phyloP scores from a whole-genome alignment of 2,113 vertebrate genomes.

The Ploceus nigricollis region DNA sequence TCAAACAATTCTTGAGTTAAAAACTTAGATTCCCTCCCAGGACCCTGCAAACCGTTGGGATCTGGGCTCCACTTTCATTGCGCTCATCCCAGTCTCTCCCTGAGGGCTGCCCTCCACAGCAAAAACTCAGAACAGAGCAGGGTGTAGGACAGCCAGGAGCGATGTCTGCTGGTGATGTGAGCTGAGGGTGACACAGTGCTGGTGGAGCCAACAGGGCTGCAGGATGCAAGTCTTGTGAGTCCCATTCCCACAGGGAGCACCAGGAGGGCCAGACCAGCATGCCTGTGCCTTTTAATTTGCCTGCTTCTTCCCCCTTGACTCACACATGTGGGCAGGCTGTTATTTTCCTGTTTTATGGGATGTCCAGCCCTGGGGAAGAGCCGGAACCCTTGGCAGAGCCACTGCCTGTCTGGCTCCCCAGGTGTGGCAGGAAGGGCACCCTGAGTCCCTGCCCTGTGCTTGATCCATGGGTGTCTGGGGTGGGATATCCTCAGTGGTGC shows the following conservation, averaged over 20 bases:
- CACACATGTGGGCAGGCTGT: not conserved
- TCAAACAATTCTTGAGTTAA: not conserved
- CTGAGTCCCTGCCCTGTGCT: not conserved
- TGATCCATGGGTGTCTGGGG: rapidly evolving
- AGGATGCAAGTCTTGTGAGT: not conserved
- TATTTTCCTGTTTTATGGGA: not conserved
- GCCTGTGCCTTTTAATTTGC: not conserved
- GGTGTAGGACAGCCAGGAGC: not conserved
- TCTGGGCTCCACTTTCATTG: rapidly evolving
- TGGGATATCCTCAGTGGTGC: not conserved
- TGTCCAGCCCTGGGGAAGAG: not conserved
- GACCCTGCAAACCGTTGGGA: not conserved
- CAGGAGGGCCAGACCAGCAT: not conserved
- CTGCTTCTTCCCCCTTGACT: not conserved
- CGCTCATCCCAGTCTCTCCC: not conserved
- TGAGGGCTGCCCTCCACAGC: not conserved
- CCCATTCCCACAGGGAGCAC: not conserved
- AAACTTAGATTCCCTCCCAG: not conserved
- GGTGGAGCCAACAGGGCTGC: not conserved
- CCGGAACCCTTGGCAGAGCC: not conserved
- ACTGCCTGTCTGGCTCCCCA: not conserved
- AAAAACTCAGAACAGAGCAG: not conserved
- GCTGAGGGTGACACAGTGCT: not conserved
- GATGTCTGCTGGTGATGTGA: not conserved
- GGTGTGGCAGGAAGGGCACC: not conserved